Base-by-base conservation (phyloP, 2,888 invertebrate species). In the Vandiemenella viatica region DNA sequence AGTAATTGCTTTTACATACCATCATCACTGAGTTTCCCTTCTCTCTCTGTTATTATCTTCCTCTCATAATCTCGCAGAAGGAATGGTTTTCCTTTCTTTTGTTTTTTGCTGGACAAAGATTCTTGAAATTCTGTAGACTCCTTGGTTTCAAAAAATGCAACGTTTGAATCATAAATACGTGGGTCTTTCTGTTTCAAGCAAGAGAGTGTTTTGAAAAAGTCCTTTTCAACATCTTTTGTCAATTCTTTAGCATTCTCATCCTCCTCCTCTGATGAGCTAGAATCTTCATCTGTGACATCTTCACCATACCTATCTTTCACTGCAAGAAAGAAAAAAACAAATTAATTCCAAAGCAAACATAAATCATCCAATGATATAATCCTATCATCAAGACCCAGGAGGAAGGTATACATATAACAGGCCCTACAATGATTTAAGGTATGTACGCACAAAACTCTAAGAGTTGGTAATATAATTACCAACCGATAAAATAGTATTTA, bases 121-220 rank as follows among this genome's bases (percentile, higher is more conserved):
- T 44, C 50, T 19, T 46, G 26, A 26, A 53, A 50, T 38, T 50
- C 18, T 37, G 44, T 41, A 18, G 45, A 48, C 21, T 58, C 58
- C 42, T 60, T 56, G 2, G 42, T 41, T 23, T 72, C 67, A 67
- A 89, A 92, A 61, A 87, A 89, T 46, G 72, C 73, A 22, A 75
- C 74, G 47, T 75, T 72, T 37, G 80, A 74, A 61, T 93, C 80
- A 65, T 96, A 96, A 54, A 95, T 92, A 57, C 76, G 74, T 0
- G 93, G 89, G 69, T 95, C 88, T 62, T 86, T 88, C 42, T 78
- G 84, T 64, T 93, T 95, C 42, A 97, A 66, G 45, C 80, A 79
- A 0, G 91, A 75, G 2, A 95, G 68, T 0, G 93, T 85, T 66
- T 84, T 85, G 40, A 89, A 79, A 66, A 97, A 97, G 55, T 86